phyloP scores from a whole-genome alignment of 1,140 invertebrate species.

The Drosophila pruinosa region DNA sequence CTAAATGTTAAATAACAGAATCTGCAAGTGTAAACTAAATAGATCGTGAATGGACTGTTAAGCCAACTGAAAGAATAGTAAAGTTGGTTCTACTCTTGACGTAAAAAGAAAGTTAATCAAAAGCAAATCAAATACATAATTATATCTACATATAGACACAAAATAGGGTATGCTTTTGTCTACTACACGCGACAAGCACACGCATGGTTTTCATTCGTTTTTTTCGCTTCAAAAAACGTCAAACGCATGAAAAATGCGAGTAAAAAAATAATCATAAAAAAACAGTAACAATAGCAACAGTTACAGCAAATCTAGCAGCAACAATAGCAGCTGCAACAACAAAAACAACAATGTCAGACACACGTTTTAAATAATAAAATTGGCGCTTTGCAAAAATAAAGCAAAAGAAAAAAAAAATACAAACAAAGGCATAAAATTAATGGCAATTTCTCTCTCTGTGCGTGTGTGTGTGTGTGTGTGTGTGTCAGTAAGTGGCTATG shows the following conservation, averaged over 20 bases:
- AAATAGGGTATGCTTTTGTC: not conserved
- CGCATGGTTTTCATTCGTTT: not conserved
- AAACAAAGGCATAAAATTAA: slow-evolving; percentile 57
- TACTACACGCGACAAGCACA: not conserved
- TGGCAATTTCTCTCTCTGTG: slow-evolving; percentile 21
- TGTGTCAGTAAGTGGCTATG: not conserved
- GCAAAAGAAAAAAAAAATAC: too few species aligned
- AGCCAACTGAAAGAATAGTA: too few species aligned
- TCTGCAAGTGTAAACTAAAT: too few species aligned
- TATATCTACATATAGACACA: too few species aligned
- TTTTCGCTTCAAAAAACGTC: slow-evolving; percentile 40
- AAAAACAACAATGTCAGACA: slow-evolving; percentile 34
- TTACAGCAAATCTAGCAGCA: slow-evolving; percentile 38
- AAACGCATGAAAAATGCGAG: slow-evolving; percentile 69
- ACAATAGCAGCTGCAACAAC: slow-evolving; percentile 16
- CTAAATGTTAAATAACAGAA: too few species aligned
- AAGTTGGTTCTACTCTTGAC: too few species aligned
- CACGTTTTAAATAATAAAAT: slow-evolving; percentile 73
- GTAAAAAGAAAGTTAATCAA: too few species aligned
- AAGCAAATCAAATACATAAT: too few species aligned
- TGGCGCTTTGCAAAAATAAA: slow-evolving; percentile 25
- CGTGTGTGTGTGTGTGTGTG: not conserved
- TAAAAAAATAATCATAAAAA: slow-evolving; percentile 17
- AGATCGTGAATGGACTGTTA: too few species aligned
- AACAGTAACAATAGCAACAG: slow-evolving; percentile 33